phyloP scores from a whole-genome alignment of 2,888 invertebrate species.

The Caenorhabditis virilis region DNA sequence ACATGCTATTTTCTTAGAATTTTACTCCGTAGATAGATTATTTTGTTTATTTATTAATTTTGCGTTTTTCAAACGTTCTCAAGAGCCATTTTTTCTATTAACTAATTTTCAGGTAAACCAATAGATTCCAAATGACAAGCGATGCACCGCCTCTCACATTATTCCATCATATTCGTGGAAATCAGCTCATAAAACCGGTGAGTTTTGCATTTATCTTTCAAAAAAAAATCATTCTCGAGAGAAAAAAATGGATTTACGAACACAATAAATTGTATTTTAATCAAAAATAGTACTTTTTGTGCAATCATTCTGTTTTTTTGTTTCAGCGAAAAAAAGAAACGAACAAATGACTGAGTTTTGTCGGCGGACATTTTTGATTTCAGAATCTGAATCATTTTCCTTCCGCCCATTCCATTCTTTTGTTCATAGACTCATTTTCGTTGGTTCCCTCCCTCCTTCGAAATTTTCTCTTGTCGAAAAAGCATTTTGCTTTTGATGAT shows the following conservation, averaged over 20 bases:
- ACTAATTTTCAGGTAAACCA: neutral
- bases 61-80: too few relatives aligned
- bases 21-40: too few relatives aligned
- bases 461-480: too few relatives aligned
- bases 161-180: conserved; percentile 64
- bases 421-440: neutral
- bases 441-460: too few relatives aligned
- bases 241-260: too few relatives aligned
- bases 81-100: too few relatives aligned
- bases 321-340: neutral
- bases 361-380: neutral
- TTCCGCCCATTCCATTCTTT: neutral
- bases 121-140: conserved; percentile 2
- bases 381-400: too few relatives aligned
- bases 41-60: too few relatives aligned
- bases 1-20: too few relatives aligned
- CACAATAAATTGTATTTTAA: too few relatives aligned
- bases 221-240: too few relatives aligned
- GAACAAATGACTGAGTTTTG: neutral
- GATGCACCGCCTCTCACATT: conserved; percentile 60
- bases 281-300: neutral
- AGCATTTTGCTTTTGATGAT: neutral
- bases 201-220: conserved; percentile 12
- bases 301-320: neutral
- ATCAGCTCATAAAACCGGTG: conserved; percentile 63